These are phyloP conservation scores for Aldabrachelys gigantea DNA, from an alignment of 2,113 vertebrate species.

Conservation along the genomic window DNA sequence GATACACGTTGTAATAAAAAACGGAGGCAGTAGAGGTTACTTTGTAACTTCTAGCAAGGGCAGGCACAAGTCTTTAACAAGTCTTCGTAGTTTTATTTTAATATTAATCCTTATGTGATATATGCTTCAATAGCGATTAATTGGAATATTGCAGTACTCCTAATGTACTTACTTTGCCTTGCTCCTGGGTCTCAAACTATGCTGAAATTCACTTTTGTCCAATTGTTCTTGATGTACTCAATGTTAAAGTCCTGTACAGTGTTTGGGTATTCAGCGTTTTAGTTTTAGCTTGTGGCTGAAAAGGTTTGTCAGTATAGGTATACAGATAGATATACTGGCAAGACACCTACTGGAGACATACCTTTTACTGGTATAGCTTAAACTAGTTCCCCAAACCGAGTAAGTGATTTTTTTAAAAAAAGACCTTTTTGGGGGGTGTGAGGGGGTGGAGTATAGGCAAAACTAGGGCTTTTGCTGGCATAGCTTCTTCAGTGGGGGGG, in stretches of 20 bases:
- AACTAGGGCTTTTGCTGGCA: background rate
- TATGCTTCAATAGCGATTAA: background rate
- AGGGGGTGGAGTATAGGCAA: background rate
- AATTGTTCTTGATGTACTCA: too few species aligned
- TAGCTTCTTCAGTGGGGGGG: background rate
- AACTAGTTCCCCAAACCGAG: background rate
- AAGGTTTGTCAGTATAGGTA: background rate
- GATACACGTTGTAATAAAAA: background rate
- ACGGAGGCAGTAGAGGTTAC: background rate
- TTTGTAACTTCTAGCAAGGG: background rate
- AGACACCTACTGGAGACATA: background rate
- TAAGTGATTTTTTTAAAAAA: background rate
- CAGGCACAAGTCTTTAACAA: background rate
- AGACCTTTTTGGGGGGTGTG: background rate
- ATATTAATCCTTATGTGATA: background rate
- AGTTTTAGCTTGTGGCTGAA: background rate
- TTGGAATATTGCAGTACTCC: background rate
- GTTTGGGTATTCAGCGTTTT: background rate
- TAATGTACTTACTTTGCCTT: background rate
- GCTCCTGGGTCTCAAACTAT: background rate
- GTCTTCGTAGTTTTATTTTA: background rate
- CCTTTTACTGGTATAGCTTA: background rate
- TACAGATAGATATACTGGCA: background rate
- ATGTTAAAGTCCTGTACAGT: background rate
- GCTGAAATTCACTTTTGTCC: background rate